Conservation (phyloP, 2,797 vertebrate species). For the Epinephelus awoara region DNA sequence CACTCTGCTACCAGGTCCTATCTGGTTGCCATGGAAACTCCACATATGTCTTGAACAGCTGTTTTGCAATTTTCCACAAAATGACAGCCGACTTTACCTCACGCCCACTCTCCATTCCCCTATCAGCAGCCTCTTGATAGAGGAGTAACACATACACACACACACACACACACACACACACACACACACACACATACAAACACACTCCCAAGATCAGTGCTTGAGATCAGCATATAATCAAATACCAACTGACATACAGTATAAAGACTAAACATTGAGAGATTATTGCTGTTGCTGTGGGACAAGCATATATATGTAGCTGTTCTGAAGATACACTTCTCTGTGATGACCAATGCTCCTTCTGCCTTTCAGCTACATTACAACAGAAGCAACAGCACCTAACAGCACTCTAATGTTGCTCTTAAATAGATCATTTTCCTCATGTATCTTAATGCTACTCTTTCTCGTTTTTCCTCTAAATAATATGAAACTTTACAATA, state of each 20-base stretch:
- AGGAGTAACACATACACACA: constrained; percentile 9
- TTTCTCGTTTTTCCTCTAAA: not conserved
- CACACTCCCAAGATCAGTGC: not conserved
- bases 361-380: constrained; percentile 8
- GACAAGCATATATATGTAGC: not conserved
- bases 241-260: constrained; percentile 22
- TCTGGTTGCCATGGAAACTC: constrained; percentile 84
- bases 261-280: constrained; percentile 17
- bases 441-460: not conserved
- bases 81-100: constrained; percentile 61
- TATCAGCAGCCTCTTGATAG: constrained; percentile 20
- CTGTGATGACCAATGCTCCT: not conserved
- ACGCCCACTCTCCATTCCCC: constrained; percentile 32
- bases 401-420: not conserved
- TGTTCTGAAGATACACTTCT: constrained; percentile 22
- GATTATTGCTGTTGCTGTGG: constrained; percentile 11
- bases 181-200: constrained; percentile 3
- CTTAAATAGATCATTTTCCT: not conserved
- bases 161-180: not conserved
- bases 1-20: constrained; percentile 41
- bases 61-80: constrained; percentile 77
- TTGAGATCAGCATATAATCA: constrained; percentile 35
- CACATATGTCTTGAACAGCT: constrained; percentile 81
- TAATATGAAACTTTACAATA: not conserved
- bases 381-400: not conserved